A percentile compares a stretch with the other conserved stretches of the same genome.
phyloP scores from a whole-genome alignment of 2,888 invertebrate species.

The Disparrhopalites patrizii region DNA sequence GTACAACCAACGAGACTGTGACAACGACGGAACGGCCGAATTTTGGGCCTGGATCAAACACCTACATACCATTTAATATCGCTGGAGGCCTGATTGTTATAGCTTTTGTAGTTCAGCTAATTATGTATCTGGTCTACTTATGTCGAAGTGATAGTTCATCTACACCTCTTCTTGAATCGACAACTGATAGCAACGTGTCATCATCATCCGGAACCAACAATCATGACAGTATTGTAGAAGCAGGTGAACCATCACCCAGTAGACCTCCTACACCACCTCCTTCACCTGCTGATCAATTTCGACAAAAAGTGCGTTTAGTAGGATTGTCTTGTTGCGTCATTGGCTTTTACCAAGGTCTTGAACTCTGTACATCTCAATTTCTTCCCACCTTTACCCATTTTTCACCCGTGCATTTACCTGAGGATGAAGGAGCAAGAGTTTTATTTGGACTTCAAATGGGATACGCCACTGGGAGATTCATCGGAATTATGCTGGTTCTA shows the following conservation, averaged over 20 bases:
- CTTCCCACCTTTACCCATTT: constrained; percentile 35
- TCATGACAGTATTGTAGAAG: background rate
- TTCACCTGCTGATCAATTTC: background rate
- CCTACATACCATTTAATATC: constrained; percentile 33
- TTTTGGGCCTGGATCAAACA: background rate
- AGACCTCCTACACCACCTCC: background rate
- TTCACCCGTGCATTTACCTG: constrained; percentile 26
- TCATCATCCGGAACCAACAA: background rate
- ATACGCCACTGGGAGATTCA: constrained; percentile 24
- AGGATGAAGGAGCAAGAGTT: constrained; percentile 26
- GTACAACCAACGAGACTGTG: background rate
- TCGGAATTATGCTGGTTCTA: constrained; percentile 30
- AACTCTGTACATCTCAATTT: constrained; percentile 30
- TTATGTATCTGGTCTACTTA: constrained; percentile 26
- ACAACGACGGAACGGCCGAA: no score
- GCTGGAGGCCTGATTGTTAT: constrained; percentile 19
- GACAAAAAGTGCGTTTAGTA: background rate
- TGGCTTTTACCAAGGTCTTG: constrained; percentile 35
- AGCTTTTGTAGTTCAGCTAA: constrained; percentile 15
- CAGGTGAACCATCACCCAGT: constrained; percentile 19
- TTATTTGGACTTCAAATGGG: constrained; percentile 27
- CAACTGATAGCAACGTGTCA: background rate
- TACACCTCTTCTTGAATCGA: no score
- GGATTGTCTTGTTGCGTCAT: constrained; percentile 25
- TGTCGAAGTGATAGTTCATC: background rate